These are phyloP conservation scores for Melitaea cinxia DNA, from an alignment of 1,140 invertebrate species.

Conservation along the genomic window DNA sequence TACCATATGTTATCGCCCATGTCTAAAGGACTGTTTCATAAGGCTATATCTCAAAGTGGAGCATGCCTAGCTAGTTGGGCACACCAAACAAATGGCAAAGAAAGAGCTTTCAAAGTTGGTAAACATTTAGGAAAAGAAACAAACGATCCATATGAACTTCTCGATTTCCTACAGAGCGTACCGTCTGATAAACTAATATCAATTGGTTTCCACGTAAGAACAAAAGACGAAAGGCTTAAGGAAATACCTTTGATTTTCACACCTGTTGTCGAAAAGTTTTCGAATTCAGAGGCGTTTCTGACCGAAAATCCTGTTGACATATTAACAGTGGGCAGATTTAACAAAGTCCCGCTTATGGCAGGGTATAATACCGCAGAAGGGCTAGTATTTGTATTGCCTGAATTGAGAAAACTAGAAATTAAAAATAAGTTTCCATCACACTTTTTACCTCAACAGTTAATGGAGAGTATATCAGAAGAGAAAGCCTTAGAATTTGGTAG, in stretches of 20 bases:
- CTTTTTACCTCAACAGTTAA: constrained; percentile 66
- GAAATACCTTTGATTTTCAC: constrained; percentile 72
- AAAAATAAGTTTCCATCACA: constrained; percentile 60
- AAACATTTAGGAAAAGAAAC: constrained; percentile 73
- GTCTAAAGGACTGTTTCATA: constrained; percentile 82
- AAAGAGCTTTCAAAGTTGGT: constrained; percentile 66
- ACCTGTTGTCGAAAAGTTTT: constrained; percentile 77
- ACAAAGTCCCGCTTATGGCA: constrained; percentile 83
- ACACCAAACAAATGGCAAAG: constrained; percentile 48
- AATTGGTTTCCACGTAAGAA: constrained; percentile 52
- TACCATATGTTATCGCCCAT: constrained; percentile 87
- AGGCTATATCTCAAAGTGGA: constrained; percentile 85
- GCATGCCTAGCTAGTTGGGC: constrained; percentile 83
- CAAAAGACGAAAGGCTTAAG: constrained; percentile 56
- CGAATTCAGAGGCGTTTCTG: constrained; percentile 62
- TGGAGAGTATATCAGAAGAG: constrained; percentile 42
- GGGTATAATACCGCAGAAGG: constrained; percentile 84
- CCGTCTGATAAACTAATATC: constrained; percentile 64
- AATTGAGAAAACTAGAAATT: constrained; percentile 53
- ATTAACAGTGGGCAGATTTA: constrained; percentile 64
- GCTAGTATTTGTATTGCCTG: constrained; percentile 60
- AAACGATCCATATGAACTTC: constrained; percentile 63
- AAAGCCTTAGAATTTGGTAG: constrained; percentile 61
- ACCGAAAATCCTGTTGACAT: constrained; percentile 63
- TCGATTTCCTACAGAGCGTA: constrained; percentile 74